phyloP scores from a whole-genome alignment of 2,888 invertebrate genomes.

The Saturnia japonica region DNA sequence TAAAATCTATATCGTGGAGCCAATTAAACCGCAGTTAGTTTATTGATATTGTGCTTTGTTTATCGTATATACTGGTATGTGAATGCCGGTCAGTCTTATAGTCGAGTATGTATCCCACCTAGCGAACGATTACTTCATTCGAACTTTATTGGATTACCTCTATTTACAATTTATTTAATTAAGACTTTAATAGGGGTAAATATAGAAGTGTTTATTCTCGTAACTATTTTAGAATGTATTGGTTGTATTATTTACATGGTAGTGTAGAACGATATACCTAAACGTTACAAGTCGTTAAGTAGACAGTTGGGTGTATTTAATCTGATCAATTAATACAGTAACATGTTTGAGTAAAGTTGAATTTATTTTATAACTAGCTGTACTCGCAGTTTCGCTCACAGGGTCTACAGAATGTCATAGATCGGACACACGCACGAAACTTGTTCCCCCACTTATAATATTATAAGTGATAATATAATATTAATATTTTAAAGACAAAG shows the following conservation, averaged over 20 bases:
- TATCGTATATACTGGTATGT: slow-evolving; percentile 49
- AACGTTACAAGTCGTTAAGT: slow-evolving; percentile 3
- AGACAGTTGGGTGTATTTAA: background rate
- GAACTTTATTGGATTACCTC: slow-evolving; percentile 15
- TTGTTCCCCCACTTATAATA: no score
- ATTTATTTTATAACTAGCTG: no score
- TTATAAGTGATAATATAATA: no score
- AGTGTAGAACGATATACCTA: background rate
- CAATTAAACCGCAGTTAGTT: slow-evolving; percentile 73
- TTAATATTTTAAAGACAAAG: no score
- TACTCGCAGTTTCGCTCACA: no score
- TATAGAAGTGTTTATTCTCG: slow-evolving; percentile 10
- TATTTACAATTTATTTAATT: slow-evolving; percentile 21
- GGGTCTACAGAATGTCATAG: no score
- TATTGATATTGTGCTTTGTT: slow-evolving; percentile 63
- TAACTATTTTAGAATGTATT: background rate
- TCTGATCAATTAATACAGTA: background rate
- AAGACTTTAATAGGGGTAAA: slow-evolving; percentile 12
- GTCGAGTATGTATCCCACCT: slow-evolving; percentile 25
- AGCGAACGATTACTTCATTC: slow-evolving; percentile 24
- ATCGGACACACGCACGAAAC: no score
- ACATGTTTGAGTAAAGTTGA: background rate
- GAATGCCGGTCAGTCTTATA: slow-evolving; percentile 44
- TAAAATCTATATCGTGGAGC: slow-evolving; percentile 73
- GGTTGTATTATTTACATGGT: background rate